Evolutionary conservation across 2,113 vertebrate species (phyloP).

Genomic region (Pungitius pungitius): DNA sequence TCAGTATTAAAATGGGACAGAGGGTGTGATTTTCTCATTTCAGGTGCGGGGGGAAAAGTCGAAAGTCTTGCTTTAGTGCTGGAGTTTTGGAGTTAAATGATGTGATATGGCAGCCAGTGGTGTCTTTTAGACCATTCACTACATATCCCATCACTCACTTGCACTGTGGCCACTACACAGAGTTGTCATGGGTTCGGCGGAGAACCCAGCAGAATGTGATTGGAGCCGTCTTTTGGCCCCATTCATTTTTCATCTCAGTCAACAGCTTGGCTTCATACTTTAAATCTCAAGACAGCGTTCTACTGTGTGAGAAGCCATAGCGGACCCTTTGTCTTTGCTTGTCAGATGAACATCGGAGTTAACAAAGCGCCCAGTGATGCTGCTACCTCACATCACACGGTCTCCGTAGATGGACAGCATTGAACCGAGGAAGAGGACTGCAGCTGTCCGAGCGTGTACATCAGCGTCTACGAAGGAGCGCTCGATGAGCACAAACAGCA

Average conservation of each 20-base stretch:
- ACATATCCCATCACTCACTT: constrained; percentile 15
- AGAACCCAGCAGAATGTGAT: constrained; percentile 6
- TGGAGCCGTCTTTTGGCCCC: neutral
- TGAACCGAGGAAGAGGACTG: constrained; percentile 25
- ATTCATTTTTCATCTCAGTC: constrained; percentile 40
- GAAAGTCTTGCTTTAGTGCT: constrained; percentile 61
- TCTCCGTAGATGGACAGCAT: constrained; percentile 17
- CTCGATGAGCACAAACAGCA: constrained; percentile 28
- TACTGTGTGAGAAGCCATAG: neutral
- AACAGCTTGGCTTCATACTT: constrained; percentile 10
- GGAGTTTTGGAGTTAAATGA: constrained; percentile 61
- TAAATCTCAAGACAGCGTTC: constrained; percentile 9
- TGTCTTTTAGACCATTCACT: constrained; percentile 68
- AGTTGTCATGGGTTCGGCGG: constrained; percentile 4
- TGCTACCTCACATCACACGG: neutral
- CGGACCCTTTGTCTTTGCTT: constrained; percentile 20
- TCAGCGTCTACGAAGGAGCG: constrained; percentile 26
- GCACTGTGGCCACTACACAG: constrained; percentile 7
- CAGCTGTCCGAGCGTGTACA: neutral
- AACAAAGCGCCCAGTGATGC: constrained; percentile 25
- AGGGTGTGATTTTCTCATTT: constrained; percentile 61
- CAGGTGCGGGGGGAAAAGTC: constrained; percentile 40
- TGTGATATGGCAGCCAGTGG: constrained; percentile 63
- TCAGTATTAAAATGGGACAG: constrained; percentile 53
- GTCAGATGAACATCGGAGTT: constrained; percentile 32